phyloP scores from a whole-genome alignment of 2,888 invertebrate species.

The Drosophila emarginata region DNA sequence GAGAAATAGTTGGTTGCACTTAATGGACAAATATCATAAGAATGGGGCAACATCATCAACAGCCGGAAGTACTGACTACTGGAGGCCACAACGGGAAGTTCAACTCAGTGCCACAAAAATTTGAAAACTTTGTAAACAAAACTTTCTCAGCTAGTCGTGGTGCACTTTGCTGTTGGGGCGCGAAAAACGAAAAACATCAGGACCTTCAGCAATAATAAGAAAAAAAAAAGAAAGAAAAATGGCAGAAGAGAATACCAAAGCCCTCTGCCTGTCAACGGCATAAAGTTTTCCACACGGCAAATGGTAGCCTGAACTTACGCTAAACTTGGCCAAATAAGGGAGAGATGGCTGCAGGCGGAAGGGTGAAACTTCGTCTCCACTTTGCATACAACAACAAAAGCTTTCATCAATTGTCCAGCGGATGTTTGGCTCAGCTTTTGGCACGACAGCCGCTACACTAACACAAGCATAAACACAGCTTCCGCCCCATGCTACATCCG shows the following conservation, averaged over 20 bases:
- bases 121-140: constrained; percentile 78
- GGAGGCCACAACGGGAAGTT: constrained; percentile 60
- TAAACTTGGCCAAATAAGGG: constrained; percentile 32
- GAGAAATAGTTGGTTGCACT: constrained; percentile 30
- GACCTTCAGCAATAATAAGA: constrained; percentile 28
- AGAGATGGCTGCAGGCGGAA: constrained; percentile 16
- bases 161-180: constrained; percentile 71
- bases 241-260: constrained; percentile 11
- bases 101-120: constrained; percentile 76
- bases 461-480: constrained; percentile 45
- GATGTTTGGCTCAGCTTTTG: constrained; percentile 65
- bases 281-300: constrained; percentile 73
- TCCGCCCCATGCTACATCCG: constrained; percentile 65
- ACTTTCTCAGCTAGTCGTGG: constrained; percentile 48
- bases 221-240: constrained; percentile 25
- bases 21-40: constrained; percentile 34
- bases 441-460: constrained; percentile 22
- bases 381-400: constrained; percentile 59
- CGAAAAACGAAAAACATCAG: constrained; percentile 62
- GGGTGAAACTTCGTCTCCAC: constrained; percentile 40
- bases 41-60: constrained; percentile 46
- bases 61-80: constrained; percentile 53
- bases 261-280: constrained; percentile 55
- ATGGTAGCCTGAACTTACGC: constrained; percentile 63
- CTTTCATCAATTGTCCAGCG: constrained; percentile 76